Conservation (phyloP, 1,140 invertebrate genomes). For the Homalodisca vitripennis region DNA sequence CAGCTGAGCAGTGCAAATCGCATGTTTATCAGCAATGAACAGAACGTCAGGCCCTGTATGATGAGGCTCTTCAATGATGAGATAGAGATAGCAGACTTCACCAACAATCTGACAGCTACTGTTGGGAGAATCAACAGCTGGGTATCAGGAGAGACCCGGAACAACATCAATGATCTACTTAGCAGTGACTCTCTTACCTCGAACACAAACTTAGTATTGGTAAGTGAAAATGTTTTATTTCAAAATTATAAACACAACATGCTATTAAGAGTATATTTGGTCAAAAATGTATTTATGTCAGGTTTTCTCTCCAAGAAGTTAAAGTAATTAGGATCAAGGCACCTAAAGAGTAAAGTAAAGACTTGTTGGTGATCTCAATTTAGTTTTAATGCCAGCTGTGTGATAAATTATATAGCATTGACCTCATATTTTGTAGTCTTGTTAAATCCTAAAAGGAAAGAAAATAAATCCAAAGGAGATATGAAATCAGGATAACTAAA, state of each 20-base stretch:
- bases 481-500: too few species aligned
- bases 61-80: background rate
- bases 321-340: background rate
- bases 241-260: background rate
- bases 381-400: background rate
- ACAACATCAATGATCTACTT: slow-evolving; percentile 75
- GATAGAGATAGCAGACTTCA: background rate
- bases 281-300: background rate
- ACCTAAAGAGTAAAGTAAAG: background rate
- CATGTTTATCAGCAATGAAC: background rate
- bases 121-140: background rate
- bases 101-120: background rate
- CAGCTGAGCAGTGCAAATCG: background rate
- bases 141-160: slow-evolving; percentile 44
- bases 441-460: too few species aligned
- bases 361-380: background rate
- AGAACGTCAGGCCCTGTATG: background rate
- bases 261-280: background rate
- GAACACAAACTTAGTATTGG: slow-evolving; percentile 67
- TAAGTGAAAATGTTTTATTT: slow-evolving; percentile 39
- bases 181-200: slow-evolving; percentile 58
- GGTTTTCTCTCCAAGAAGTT: background rate
- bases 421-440: too few species aligned
- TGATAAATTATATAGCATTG: background rate
- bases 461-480: too few species aligned